phyloP scores from a whole-genome alignment of 1,140 invertebrate species.

The Drosophila nikananu region DNA sequence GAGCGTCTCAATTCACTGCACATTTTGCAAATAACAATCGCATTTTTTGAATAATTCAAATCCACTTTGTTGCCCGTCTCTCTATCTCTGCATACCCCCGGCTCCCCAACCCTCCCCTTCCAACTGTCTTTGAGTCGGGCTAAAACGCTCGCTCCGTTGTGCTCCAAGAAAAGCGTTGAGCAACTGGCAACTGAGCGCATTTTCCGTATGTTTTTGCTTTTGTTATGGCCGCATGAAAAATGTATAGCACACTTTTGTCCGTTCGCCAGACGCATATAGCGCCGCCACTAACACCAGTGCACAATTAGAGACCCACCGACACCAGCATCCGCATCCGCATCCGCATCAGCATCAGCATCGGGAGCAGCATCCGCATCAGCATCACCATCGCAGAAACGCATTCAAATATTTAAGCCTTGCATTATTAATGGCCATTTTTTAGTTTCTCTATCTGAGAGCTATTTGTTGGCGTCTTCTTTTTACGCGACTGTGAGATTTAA shows the following conservation, averaged over 20 bases:
- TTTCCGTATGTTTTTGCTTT: constrained; percentile 63
- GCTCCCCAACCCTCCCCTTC: not conserved
- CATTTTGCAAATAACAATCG: constrained; percentile 84
- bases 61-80: constrained; percentile 77
- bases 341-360: constrained; percentile 17
- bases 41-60: constrained; percentile 84
- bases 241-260: constrained; percentile 79
- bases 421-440: constrained; percentile 65
- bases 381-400: constrained; percentile 36
- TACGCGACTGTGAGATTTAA: constrained; percentile 58
- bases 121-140: constrained; percentile 35
- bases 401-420: constrained; percentile 74
- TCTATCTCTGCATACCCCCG: constrained; percentile 13
- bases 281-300: constrained; percentile 27
- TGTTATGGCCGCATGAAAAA: constrained; percentile 71
- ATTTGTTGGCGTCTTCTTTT: constrained; percentile 24
- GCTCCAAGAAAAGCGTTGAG: constrained; percentile 63
- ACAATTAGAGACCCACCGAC: constrained; percentile 60
- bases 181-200: constrained; percentile 56
- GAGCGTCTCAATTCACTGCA: constrained; percentile 79
- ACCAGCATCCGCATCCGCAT: constrained; percentile 15
- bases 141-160: constrained; percentile 53
- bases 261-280: constrained; percentile 42
- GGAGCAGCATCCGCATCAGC: constrained; percentile 42
- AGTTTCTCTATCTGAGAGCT: constrained; percentile 47